phyloP scores from a whole-genome alignment of 1,140 invertebrate genomes.

The Ganaspis sp. region DNA sequence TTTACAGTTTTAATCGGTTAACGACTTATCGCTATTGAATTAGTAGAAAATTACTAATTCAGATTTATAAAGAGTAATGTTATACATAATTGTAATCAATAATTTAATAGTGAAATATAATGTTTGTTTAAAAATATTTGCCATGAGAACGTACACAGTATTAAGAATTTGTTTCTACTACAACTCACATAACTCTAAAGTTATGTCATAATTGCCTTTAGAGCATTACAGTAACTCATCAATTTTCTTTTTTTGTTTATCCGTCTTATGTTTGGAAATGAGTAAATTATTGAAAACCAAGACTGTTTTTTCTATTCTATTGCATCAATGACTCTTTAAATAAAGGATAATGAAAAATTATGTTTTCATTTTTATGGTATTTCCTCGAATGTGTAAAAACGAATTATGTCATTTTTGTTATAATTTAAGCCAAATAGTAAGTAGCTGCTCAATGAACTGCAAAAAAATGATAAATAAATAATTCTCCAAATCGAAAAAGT shows the following conservation, averaged over 20 bases:
- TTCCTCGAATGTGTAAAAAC: not conserved
- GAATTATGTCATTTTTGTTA: not conserved
- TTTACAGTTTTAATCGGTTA: no score
- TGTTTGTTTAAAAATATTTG: no score
- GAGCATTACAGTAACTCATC: not conserved
- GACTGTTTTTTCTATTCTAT: not conserved
- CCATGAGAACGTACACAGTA: no score
- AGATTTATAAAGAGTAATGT: no score
- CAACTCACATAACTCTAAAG: not conserved
- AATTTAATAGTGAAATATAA: no score
- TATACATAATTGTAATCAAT: no score
- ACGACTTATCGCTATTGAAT: no score
- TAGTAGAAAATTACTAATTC: no score
- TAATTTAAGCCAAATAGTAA: not conserved
- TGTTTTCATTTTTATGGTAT: not conserved
- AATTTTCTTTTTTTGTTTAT: not conserved
- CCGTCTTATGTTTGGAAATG: slow-evolving; percentile 11
- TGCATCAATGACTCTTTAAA: not conserved
- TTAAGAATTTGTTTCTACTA: not conserved
- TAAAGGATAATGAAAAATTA: not conserved
- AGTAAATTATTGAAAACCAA: not conserved
- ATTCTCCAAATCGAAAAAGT: not conserved
- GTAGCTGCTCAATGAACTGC: not conserved
- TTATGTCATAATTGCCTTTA: slow-evolving; percentile 6
- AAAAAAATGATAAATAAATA: not conserved